Conservation (phyloP, 2,888 invertebrate species). For the Brachylomia viminalis region DNA sequence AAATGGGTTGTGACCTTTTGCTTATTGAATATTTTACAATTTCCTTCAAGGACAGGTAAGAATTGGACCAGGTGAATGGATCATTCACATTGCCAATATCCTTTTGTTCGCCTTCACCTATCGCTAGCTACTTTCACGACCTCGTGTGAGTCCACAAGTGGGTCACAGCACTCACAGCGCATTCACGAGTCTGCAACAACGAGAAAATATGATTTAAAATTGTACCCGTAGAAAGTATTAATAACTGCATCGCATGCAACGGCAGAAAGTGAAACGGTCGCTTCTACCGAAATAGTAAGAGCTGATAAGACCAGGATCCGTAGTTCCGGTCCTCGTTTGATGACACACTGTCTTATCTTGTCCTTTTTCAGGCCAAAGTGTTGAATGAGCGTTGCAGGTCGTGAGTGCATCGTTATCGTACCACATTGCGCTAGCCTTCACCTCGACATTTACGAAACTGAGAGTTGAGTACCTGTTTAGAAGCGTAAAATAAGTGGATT, state of each 20-base stretch:
- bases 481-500: too few relatives aligned
- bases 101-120: conserved; percentile 44
- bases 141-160: conserved; percentile 19
- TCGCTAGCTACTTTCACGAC: conserved; percentile 44
- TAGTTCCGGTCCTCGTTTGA: conserved; percentile 36
- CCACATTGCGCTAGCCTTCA: conserved; percentile 42
- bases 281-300: conserved; percentile 17
- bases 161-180: conserved; percentile 27
- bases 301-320: conserved; percentile 53
- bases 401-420: conserved; percentile 43
- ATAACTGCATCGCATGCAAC: conserved; percentile 36
- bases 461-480: background rate
- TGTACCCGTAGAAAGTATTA: conserved; percentile 38
- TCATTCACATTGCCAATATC: conserved; percentile 52
- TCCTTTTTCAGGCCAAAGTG: conserved; percentile 35
- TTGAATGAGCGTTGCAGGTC: conserved; percentile 38
- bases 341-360: conserved; percentile 41
- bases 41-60: conserved; percentile 11
- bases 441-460: conserved; percentile 47
- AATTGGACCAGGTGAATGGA: conserved; percentile 32
- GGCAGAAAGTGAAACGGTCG: conserved; percentile 9
- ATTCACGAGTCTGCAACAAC: conserved; percentile 25
- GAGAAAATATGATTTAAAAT: conserved; percentile 25
- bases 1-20: conserved; percentile 19
- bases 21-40: conserved; percentile 23